Conservation (phyloP, 2,888 invertebrate genomes). For the Osmoderma eremita region DNA sequence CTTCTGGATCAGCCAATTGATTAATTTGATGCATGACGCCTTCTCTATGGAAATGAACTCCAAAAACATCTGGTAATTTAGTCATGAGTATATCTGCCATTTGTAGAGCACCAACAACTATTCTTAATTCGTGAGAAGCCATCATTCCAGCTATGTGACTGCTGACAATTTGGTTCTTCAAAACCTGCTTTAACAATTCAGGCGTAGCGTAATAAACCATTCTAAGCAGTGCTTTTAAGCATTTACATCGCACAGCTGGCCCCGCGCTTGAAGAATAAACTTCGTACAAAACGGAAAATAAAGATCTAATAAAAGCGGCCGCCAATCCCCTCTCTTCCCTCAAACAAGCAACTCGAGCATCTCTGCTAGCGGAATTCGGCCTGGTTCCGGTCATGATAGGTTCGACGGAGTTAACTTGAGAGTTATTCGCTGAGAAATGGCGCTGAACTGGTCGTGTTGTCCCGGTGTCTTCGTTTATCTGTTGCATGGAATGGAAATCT, state of each 20-base stretch:
- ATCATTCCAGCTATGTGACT: conserved; percentile 99
- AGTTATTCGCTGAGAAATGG: conserved; percentile 73
- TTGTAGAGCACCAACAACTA: conserved; percentile 92
- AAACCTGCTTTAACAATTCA: conserved; percentile 80
- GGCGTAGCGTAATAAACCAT: conserved; percentile 96
- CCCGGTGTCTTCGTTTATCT: conserved; percentile 95
- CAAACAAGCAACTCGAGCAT: conserved; percentile 76
- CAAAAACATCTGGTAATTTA: conserved; percentile 94
- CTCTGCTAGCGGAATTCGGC: conserved; percentile 63
- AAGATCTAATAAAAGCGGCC: conserved; percentile 74
- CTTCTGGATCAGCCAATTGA: conserved; percentile 76
- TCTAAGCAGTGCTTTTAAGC: conserved; percentile 92
- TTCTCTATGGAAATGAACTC: conserved; percentile 94
- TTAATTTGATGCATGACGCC: conserved; percentile 93
- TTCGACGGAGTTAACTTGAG: conserved; percentile 51
- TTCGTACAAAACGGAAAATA: conserved; percentile 96
- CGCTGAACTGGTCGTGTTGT: conserved; percentile 93
- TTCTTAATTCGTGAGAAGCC: conserved; percentile 94
- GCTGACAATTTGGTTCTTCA: conserved; percentile 83
- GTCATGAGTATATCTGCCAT: conserved; percentile 97
- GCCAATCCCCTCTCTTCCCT: conserved; percentile 77
- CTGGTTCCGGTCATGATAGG: conserved; percentile 51
- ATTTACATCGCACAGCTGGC: conserved; percentile 96
- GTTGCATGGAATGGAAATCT: conserved; percentile 95
- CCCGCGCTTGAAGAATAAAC: conserved; percentile 99